Evolutionary conservation across 2,888 invertebrate genomes (phyloP).

Genomic region (Sminthurides aquaticus): DNA sequence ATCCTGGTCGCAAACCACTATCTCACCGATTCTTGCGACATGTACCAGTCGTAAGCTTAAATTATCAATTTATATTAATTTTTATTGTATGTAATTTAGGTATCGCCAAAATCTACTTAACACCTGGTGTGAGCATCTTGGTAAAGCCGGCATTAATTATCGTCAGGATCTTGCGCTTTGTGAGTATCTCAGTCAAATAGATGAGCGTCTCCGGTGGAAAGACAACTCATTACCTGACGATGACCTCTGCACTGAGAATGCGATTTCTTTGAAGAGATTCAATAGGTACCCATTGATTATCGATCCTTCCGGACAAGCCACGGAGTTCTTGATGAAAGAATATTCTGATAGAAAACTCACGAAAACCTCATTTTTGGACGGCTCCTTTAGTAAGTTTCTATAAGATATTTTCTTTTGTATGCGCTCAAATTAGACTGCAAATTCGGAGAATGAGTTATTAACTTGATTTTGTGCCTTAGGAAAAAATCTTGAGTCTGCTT

Average conservation of each 20-base stretch:
- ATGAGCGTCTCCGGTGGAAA: conserved; percentile 93
- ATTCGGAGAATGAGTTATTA: no score
- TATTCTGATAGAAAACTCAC: conserved; percentile 94
- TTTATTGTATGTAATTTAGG: conserved; percentile 49
- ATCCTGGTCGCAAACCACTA: conserved; percentile 93
- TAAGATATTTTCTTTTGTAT: background rate
- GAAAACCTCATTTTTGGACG: conserved; percentile 96
- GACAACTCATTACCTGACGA: conserved; percentile 94
- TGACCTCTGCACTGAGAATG: conserved; percentile 98
- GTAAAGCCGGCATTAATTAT: conserved; percentile 82
- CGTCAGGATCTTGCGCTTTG: conserved; percentile 92
- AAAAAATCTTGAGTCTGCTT: conserved; percentile 84
- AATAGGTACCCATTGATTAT: conserved; percentile 98
- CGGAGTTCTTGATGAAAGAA: conserved; percentile 96
- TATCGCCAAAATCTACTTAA: conserved; percentile 91
- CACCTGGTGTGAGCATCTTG: conserved; percentile 90
- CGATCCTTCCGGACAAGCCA: conserved; percentile 98
- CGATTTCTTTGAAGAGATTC: conserved; percentile 91
- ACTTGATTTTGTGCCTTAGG: no score
- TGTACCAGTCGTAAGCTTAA: conserved; percentile 84
- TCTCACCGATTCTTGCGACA: conserved; percentile 83
- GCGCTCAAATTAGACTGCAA: background rate
- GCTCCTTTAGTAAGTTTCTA: conserved; percentile 81
- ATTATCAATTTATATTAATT: no score
- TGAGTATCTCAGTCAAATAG: conserved; percentile 96